Percentiles rank a stretch among this genome's conserved stretches.
phyloP scores from a whole-genome alignment of 1,140 invertebrate species.

The Ceratina japonica region DNA sequence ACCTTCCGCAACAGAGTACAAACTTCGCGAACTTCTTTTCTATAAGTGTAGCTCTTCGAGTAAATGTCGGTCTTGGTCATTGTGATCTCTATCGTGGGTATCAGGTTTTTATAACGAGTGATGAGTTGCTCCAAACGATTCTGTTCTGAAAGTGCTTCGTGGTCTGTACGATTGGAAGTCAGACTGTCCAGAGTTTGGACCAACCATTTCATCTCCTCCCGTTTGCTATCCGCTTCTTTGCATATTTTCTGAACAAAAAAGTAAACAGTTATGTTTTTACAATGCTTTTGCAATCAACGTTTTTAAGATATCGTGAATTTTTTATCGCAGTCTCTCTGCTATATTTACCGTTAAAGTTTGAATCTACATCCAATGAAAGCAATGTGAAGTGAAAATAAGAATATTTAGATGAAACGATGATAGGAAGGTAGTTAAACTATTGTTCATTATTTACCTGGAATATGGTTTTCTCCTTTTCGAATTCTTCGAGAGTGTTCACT shows the following conservation, averaged over 20 bases:
- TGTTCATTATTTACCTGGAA: conserved; percentile 88
- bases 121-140: conserved; percentile 90
- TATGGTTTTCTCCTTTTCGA: conserved; percentile 91
- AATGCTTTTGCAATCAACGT: neutral
- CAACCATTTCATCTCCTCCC: conserved; percentile 96
- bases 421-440: neutral
- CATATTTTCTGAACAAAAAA: conserved; percentile 86
- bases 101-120: conserved; percentile 92
- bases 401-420: neutral
- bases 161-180: conserved; percentile 88
- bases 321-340: neutral
- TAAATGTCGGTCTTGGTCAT: conserved; percentile 95
- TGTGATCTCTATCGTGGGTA: conserved; percentile 94
- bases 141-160: conserved; percentile 89
- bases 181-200: conserved; percentile 93
- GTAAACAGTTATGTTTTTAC: neutral
- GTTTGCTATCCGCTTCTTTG: conserved; percentile 91
- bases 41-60: conserved; percentile 94
- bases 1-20: conserved; percentile 87
- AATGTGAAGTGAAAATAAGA: conserved; percentile 4
- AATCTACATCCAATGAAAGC: conserved; percentile 60
- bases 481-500: conserved; percentile 91
- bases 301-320: neutral
- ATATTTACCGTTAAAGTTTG: conserved; percentile 72
- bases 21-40: conserved; percentile 92